These are phyloP conservation scores for Limnodromus scolopaceus DNA, from an alignment of 2,797 vertebrate species.

Conservation along the genomic window DNA sequence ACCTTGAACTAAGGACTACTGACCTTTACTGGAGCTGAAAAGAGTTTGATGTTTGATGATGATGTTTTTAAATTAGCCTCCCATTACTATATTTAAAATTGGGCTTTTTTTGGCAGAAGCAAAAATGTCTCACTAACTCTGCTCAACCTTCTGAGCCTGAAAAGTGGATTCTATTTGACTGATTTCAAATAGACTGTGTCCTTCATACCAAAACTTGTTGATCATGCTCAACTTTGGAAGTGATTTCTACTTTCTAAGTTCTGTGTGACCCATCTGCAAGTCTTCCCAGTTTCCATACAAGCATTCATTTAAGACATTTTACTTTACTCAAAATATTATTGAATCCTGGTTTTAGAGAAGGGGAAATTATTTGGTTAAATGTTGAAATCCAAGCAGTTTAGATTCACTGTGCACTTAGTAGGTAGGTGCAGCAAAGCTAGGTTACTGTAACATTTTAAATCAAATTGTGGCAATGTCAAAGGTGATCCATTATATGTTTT, in stretches of 20 bases:
- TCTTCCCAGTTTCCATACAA: neutral
- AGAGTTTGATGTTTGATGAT: neutral
- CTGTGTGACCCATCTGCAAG: neutral
- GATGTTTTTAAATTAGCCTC: neutral
- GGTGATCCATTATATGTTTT: neutral
- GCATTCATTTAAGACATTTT: neutral
- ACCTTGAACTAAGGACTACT: neutral
- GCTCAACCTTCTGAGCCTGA: neutral
- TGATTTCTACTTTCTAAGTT: neutral
- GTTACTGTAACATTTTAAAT: neutral
- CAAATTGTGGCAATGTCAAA: neutral
- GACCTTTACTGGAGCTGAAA: neutral
- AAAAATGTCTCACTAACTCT: neutral
- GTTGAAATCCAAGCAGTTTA: neutral
- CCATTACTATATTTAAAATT: neutral
- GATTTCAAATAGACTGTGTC: neutral
- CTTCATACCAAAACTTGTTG: neutral
- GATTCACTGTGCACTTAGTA: neutral
- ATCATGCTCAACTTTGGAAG: neutral
- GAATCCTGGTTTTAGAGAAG: neutral
- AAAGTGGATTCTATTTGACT: neutral
- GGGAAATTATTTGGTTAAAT: neutral
- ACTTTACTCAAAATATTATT: neutral
- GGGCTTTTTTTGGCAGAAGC: neutral
- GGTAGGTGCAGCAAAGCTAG: neutral